A percentile compares a stretch with the other conserved stretches of the same genome.
Evolutionary conservation across 2,888 invertebrate genomes (phyloP).

Genomic region (Pristionchus exspectatus): DNA sequence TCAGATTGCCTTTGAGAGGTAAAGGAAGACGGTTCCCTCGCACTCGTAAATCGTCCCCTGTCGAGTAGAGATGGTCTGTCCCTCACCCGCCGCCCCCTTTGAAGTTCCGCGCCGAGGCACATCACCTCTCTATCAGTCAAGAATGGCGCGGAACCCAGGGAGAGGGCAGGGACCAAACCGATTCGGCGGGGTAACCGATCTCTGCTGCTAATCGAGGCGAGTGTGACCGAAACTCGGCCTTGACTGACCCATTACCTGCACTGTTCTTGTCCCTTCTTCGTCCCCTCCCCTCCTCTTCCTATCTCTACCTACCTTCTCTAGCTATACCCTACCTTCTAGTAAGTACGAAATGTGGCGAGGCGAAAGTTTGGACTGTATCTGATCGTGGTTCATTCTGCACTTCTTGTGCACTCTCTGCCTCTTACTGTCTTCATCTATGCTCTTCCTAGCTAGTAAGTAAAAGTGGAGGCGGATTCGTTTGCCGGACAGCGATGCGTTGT

Average conservation of each 20-base stretch:
- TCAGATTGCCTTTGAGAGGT: not conserved
- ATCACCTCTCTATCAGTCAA: not conserved
- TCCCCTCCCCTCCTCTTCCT: not conserved
- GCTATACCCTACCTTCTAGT: not conserved
- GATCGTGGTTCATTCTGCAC: not conserved
- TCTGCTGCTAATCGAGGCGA: not conserved
- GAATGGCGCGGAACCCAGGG: constrained; percentile 12
- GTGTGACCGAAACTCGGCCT: constrained; percentile 40
- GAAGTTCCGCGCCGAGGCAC: not conserved
- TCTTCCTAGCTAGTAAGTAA: not conserved
- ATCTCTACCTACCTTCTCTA: too few species aligned
- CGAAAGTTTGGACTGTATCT: not conserved
- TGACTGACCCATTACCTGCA: constrained; percentile 18
- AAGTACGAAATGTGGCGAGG: not conserved
- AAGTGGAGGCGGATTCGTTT: too few species aligned
- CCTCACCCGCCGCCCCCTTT: not conserved
- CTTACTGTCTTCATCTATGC: too few species aligned
- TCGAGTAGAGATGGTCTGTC: not conserved
- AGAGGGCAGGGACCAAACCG: not conserved
- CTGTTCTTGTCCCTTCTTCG: not conserved
- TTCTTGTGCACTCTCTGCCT: too few species aligned
- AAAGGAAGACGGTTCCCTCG: not conserved
- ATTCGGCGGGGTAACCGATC: constrained; percentile 13
- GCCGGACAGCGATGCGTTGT: not conserved
- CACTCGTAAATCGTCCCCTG: not conserved